phyloP scores from a whole-genome alignment of 2,888 invertebrate genomes.

The Chironomus tentans region DNA sequence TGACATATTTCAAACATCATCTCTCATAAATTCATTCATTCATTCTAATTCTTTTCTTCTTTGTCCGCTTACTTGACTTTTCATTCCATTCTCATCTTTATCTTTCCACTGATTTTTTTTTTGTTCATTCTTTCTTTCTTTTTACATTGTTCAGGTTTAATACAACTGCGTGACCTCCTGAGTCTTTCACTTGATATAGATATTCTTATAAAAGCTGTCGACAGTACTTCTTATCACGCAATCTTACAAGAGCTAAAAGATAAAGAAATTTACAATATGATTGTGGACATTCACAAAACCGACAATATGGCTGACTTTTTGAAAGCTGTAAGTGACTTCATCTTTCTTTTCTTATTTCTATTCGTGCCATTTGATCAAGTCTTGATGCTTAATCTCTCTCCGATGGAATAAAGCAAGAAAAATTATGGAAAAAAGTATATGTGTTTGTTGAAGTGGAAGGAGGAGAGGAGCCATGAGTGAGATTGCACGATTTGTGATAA shows the following conservation, averaged over 20 bases:
- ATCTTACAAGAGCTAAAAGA: conserved; percentile 70
- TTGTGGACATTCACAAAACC: conserved; percentile 58
- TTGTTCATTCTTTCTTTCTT: too few relatives aligned
- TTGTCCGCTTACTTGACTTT: background rate
- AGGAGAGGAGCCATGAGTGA: background rate
- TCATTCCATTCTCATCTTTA: background rate
- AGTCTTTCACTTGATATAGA: conserved; percentile 54
- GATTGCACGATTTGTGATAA: background rate
- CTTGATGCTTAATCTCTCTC: too few relatives aligned
- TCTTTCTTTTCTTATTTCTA: conserved; percentile 28
- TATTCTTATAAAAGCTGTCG: conserved; percentile 58
- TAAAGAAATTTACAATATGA: conserved; percentile 66
- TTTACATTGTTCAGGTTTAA: conserved; percentile 27
- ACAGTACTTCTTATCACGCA: conserved; percentile 57
- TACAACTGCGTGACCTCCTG: conserved; percentile 58
- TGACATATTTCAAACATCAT: background rate
- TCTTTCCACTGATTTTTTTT: background rate
- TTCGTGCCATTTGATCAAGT: too few relatives aligned
- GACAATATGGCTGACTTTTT: conserved; percentile 63
- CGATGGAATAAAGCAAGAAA: too few relatives aligned
- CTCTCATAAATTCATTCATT: too few relatives aligned
- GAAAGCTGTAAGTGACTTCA: conserved; percentile 52
- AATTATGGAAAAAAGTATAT: background rate
- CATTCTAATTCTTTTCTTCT: conserved; percentile 4
- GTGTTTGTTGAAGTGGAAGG: background rate